phyloP scores from a whole-genome alignment of 2,797 vertebrate genomes.

The Crypturellus tataupa region DNA sequence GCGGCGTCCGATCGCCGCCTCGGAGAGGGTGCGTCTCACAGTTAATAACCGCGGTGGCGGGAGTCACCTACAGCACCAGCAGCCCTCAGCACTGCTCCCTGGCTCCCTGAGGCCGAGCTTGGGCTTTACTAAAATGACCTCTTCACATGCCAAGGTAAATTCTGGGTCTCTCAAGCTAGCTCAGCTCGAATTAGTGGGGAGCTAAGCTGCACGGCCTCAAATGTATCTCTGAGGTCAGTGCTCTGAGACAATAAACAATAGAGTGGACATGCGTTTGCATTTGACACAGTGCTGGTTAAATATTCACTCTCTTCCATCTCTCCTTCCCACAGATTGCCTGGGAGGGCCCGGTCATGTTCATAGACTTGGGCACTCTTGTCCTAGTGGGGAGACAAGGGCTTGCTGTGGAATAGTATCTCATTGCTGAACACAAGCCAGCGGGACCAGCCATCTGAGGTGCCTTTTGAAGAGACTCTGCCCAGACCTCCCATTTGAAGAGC shows the following conservation, averaged over 20 bases:
- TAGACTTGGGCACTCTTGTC: background rate
- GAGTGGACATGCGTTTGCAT: background rate
- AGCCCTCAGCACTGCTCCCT: conserved; percentile 36
- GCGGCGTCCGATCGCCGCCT: background rate
- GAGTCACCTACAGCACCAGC: conserved; percentile 46
- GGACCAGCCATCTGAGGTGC: background rate
- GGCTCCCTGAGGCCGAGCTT: conserved; percentile 12
- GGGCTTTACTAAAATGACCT: conserved; percentile 35
- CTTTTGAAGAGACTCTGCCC: background rate
- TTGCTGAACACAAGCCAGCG: background rate
- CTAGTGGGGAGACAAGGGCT: background rate
- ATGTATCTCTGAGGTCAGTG: background rate
- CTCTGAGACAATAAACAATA: background rate
- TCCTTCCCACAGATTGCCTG: background rate
- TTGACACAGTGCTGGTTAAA: conserved; percentile 30
- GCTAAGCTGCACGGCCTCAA: background rate
- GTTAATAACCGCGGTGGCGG: conserved; percentile 12
- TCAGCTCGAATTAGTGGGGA: background rate
- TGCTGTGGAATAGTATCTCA: background rate
- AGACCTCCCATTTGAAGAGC: background rate
- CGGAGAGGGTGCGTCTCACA: conserved; percentile 37
- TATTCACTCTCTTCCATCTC: conserved; percentile 25
- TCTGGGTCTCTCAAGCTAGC: conserved; percentile 1
- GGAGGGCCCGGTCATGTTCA: background rate
- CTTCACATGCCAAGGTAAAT: conserved; percentile 21